Evolutionary conservation across 2,888 invertebrate genomes (phyloP).

Genomic region (Agapostemon virescens): DNA sequence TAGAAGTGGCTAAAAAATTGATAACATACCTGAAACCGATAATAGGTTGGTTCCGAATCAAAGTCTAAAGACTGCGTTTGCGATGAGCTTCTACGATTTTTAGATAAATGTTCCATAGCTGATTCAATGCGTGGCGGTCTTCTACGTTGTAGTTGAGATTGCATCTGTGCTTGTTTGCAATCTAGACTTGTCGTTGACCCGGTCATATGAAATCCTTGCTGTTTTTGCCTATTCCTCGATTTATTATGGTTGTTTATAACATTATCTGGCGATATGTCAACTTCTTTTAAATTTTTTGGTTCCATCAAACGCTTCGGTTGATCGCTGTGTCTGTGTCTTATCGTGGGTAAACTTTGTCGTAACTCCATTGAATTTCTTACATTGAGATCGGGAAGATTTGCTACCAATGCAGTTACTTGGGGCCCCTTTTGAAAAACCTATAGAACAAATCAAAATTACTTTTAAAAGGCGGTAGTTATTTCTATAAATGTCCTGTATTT

Average conservation of each 20-base stretch:
- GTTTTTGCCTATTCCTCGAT: conserved; percentile 79
- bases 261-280: conserved; percentile 81
- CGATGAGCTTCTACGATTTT: conserved; percentile 69
- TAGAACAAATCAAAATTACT: neutral
- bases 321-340: conserved; percentile 70
- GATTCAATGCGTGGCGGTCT: conserved; percentile 71
- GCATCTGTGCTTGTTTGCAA: conserved; percentile 68
- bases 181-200: conserved; percentile 77
- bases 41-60: conserved; percentile 87
- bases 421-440: conserved; percentile 90
- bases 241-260: conserved; percentile 82
- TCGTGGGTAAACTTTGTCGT: conserved; percentile 74
- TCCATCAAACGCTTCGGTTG: conserved; percentile 61
- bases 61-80: conserved; percentile 85
- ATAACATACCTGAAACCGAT: conserved; percentile 80
- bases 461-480: neutral
- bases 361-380: conserved; percentile 73
- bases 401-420: conserved; percentile 88
- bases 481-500: neutral
- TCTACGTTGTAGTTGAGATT: conserved; percentile 68
- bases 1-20: neutral
- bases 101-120: conserved; percentile 73
- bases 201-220: conserved; percentile 70
- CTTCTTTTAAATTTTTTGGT: conserved; percentile 78
- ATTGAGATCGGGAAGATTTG: conserved; percentile 84